These are phyloP conservation scores for Betta splendens DNA, from an alignment of 2,797 vertebrate genomes.

Conservation along the genomic window DNA sequence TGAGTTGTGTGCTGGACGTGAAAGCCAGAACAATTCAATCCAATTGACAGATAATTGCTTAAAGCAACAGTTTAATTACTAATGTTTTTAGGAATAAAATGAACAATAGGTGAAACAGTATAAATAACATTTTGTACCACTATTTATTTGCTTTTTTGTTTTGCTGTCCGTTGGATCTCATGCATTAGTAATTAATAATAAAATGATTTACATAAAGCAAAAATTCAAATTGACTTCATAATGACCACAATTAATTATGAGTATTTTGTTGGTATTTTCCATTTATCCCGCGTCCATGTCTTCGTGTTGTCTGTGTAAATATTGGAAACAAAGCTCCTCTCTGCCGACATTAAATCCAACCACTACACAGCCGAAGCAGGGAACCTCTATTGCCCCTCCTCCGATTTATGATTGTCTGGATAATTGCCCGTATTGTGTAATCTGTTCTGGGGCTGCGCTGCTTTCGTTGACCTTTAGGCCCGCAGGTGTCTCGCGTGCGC, in stretches of 20 bases:
- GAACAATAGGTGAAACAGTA: background rate
- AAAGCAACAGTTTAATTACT: background rate
- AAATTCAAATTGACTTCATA: slow-evolving; percentile 14
- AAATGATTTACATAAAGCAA: slow-evolving; percentile 13
- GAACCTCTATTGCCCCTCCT: slow-evolving; percentile 57
- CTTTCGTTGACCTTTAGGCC: slow-evolving; percentile 72
- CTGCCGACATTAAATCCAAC: slow-evolving; percentile 59
- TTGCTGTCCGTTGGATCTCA: background rate
- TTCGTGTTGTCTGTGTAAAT: slow-evolving; percentile 46
- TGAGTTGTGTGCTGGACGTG: background rate
- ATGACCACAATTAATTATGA: too few relatives aligned
- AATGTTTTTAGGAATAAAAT: background rate
- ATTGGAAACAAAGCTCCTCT: slow-evolving; percentile 49
- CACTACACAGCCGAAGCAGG: slow-evolving; percentile 41
- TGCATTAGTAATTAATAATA: slow-evolving; percentile 1
- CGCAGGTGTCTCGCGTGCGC: slow-evolving; percentile 62
- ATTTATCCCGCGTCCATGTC: slow-evolving; percentile 49
- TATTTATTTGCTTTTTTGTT: background rate
- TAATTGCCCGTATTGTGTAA: slow-evolving; percentile 76
- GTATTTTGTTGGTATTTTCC: slow-evolving; percentile 5
- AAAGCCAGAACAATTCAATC: background rate
- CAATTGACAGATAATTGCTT: background rate
- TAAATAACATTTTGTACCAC: background rate
- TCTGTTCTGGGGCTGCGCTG: slow-evolving; percentile 70
- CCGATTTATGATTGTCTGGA: slow-evolving; percentile 77